phyloP scores from a whole-genome alignment of 1,140 invertebrate genomes.

The Drosophila ficusphila region DNA sequence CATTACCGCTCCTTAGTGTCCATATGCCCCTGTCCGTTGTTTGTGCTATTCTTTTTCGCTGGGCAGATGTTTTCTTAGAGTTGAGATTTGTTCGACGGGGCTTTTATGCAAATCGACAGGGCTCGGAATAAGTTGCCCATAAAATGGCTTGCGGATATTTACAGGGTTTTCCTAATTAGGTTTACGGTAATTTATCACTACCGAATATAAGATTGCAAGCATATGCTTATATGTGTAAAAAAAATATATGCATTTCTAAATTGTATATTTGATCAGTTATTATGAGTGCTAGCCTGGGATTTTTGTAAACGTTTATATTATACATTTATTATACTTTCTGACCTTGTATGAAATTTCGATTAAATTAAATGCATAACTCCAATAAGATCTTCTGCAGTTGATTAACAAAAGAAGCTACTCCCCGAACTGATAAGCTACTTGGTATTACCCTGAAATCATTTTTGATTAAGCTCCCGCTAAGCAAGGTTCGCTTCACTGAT shows the following conservation, averaged over 20 bases:
- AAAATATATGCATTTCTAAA: too few relatives aligned
- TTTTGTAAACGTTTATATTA: too few relatives aligned
- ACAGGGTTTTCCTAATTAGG: not conserved
- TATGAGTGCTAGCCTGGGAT: too few relatives aligned
- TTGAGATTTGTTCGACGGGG: conserved; percentile 19
- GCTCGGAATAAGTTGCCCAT: not conserved
- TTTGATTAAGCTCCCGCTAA: not conserved
- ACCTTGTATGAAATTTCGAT: too few relatives aligned
- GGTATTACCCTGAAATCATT: not conserved
- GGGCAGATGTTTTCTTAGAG: conserved; percentile 35
- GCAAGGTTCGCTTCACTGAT: not conserved
- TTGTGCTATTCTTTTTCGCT: conserved; percentile 8
- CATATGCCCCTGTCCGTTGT: conserved; percentile 18
- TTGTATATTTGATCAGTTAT: not conserved
- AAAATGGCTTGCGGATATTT: not conserved
- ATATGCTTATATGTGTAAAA: too few relatives aligned
- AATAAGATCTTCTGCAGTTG: not conserved
- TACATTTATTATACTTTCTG: too few relatives aligned
- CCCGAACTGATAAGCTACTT: conserved; percentile 8
- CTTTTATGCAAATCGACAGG: conserved; percentile 10
- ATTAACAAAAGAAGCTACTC: conserved; percentile 1
- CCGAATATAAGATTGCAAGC: too few relatives aligned
- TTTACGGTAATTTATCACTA: not conserved
- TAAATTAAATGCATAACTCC: not conserved
- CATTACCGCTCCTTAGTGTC: conserved; percentile 30